These are phyloP conservation scores for Nemotelus pantherinus DNA, from an alignment of 2,888 invertebrate species.

Conservation along the genomic window DNA sequence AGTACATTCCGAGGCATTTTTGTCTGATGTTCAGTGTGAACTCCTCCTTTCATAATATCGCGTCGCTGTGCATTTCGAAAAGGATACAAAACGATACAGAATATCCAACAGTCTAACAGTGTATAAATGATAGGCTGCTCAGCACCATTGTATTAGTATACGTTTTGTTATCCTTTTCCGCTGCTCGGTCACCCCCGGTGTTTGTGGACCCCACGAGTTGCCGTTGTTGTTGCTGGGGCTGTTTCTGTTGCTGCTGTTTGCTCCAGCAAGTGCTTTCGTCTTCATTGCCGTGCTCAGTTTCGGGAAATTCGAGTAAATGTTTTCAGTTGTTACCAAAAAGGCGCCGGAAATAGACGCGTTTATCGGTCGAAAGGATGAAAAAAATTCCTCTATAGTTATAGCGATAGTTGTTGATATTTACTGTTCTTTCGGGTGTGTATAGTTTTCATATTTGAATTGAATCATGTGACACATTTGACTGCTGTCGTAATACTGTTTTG, in stretches of 20 bases:
- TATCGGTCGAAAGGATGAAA: slow-evolving; percentile 9
- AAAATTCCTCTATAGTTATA: slow-evolving; percentile 12
- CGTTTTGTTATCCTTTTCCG: slow-evolving; percentile 36
- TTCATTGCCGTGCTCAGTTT: slow-evolving; percentile 36
- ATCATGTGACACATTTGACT: slow-evolving; percentile 1
- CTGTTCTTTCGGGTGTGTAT: neutral
- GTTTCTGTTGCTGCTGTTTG: neutral
- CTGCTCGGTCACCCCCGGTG: neutral
- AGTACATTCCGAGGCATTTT: slow-evolving; percentile 5
- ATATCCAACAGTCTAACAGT: neutral
- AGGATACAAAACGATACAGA: neutral
- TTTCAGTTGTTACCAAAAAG: slow-evolving; percentile 59
- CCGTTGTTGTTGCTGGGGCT: no score
- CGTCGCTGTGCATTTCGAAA: neutral
- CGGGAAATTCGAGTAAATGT: slow-evolving; percentile 43
- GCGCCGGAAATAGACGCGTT: slow-evolving; percentile 60
- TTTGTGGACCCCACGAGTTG: no score
- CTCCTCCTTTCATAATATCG: slow-evolving; percentile 26
- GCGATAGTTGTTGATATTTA: neutral
- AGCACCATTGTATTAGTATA: slow-evolving; percentile 14
- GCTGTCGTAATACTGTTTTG: neutral
- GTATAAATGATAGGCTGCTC: neutral
- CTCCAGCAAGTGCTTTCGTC: slow-evolving; percentile 13
- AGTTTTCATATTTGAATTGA: no score
- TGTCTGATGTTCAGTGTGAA: slow-evolving; percentile 17